Conservation (phyloP, 2,113 vertebrate genomes). For the Erythrocercus mccallii region DNA sequence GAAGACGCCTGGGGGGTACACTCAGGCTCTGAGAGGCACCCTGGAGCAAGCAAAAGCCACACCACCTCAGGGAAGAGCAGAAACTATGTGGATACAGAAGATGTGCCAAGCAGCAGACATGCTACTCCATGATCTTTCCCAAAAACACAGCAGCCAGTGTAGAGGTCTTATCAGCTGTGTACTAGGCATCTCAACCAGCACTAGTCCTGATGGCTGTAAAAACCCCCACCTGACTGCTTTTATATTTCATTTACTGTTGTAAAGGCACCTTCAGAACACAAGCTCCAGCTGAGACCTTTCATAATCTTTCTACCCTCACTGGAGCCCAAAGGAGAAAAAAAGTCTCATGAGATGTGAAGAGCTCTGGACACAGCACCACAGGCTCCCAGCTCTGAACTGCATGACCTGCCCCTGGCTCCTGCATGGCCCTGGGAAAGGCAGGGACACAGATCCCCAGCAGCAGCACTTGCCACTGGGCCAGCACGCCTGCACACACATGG, state of each 20-base stretch:
- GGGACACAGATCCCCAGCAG: background rate
- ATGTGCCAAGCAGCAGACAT: background rate
- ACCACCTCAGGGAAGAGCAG: background rate
- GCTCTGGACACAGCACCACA: background rate
- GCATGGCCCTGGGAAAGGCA: rapidly evolving
- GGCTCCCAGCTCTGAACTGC: background rate
- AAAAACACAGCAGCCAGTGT: background rate
- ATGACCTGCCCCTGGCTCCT: background rate
- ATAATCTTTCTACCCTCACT: rapidly evolving
- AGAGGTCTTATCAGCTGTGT: background rate
- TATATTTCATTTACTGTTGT: background rate
- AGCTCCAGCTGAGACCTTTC: background rate
- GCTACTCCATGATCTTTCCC: background rate
- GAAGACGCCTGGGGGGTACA: background rate
- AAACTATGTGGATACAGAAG: background rate
- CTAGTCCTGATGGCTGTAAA: background rate
- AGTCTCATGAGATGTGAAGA: rapidly evolving
- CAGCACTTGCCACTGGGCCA: background rate
- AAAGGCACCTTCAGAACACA: background rate
- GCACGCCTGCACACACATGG: background rate
- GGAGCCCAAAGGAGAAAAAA: background rate
- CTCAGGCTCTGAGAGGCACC: background rate
- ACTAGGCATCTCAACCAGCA: background rate
- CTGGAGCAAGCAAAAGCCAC: background rate
- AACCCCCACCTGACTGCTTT: background rate